Evolutionary conservation across 1,140 invertebrate genomes (phyloP).

Genomic region (Lepidurus couesii): DNA sequence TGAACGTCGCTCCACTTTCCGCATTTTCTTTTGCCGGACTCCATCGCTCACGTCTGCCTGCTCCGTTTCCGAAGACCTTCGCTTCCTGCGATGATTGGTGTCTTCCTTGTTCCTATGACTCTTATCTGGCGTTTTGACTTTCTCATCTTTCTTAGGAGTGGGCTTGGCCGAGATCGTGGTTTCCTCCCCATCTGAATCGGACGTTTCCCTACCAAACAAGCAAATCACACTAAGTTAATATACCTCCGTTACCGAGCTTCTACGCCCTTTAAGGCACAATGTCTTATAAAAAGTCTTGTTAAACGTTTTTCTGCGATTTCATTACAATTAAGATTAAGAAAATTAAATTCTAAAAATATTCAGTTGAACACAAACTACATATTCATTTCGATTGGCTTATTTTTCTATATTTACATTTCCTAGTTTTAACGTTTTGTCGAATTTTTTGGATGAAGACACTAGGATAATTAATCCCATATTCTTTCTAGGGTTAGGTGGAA

Average conservation of each 20-base stretch:
- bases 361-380: slow-evolving; percentile 41
- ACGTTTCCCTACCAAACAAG: neutral
- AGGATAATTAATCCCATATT: slow-evolving; percentile 48
- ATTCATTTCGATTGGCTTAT: slow-evolving; percentile 52
- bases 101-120: slow-evolving; percentile 1
- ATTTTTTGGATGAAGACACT: slow-evolving; percentile 47
- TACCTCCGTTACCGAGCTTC: neutral
- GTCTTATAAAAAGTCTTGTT: neutral
- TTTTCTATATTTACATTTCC: slow-evolving; percentile 48
- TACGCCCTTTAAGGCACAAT: neutral
- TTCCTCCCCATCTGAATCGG: neutral
- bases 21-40: neutral
- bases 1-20: slow-evolving; percentile 13
- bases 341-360: neutral
- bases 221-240: neutral
- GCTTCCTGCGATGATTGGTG: neutral
- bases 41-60: neutral
- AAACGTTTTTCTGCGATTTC: neutral
- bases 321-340: neutral
- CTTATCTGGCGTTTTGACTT: slow-evolving; percentile 8
- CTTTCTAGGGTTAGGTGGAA: slow-evolving; percentile 49
- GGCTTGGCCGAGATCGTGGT: neutral
- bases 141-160: neutral
- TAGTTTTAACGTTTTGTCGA: slow-evolving; percentile 47
- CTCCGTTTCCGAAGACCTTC: neutral